Conservation (phyloP, 1,140 invertebrate genomes). For the Riptortus pedestris region DNA sequence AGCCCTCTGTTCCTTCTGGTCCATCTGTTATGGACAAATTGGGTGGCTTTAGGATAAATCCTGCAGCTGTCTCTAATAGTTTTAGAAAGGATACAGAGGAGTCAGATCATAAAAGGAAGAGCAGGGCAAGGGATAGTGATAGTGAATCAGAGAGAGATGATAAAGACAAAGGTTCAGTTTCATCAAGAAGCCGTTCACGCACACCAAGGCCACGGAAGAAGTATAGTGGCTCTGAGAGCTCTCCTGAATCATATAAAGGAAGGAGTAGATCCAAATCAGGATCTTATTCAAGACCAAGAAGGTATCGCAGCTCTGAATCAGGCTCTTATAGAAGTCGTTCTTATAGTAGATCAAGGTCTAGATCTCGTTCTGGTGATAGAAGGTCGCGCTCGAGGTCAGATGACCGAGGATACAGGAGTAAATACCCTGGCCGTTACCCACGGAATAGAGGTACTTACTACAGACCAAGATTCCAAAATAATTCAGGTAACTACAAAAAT, state of each 20-base stretch:
- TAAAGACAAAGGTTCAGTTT: conserved; percentile 35
- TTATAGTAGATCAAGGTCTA: conserved; percentile 49
- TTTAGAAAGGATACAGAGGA: conserved; percentile 39
- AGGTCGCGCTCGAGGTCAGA: conserved; percentile 49
- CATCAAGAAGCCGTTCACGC: conserved; percentile 43
- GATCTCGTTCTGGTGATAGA: conserved; percentile 38
- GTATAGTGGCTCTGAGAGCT: conserved; percentile 22
- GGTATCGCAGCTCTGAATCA: conserved; percentile 41
- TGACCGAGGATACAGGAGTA: conserved; percentile 43
- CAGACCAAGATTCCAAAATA: conserved; percentile 56
- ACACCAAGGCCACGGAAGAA: conserved; percentile 35
- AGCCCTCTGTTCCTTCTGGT: conserved; percentile 35
- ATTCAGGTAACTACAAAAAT: conserved; percentile 40
- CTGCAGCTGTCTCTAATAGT: conserved; percentile 39
- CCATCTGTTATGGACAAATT: conserved; percentile 54
- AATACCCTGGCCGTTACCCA: conserved; percentile 43
- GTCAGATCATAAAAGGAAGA: conserved; percentile 29
- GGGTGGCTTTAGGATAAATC: conserved; percentile 37
- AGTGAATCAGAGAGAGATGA: conserved; percentile 29
- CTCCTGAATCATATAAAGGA: conserved; percentile 19
- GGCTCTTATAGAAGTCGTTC: conserved; percentile 38
- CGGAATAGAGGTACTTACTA: conserved; percentile 62
- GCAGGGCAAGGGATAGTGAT: conserved; percentile 33
- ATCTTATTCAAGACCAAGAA: conserved; percentile 34
- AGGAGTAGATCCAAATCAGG: conserved; percentile 28